These are phyloP conservation scores for Gasteruption jaculator DNA, from an alignment of 2,888 invertebrate species.

Conservation along the genomic window DNA sequence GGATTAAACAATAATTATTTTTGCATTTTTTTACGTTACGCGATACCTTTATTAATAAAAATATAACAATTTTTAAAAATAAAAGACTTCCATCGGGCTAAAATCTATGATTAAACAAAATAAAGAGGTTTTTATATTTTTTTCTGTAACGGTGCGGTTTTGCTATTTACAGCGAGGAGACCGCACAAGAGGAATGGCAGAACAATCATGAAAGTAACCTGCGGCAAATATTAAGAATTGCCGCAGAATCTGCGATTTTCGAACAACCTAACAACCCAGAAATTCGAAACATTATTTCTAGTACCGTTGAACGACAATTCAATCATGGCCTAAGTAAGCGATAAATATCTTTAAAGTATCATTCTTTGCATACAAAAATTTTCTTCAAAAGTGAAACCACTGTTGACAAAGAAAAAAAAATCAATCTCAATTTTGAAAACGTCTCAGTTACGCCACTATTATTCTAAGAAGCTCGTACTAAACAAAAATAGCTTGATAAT, in stretches of 20 bases:
- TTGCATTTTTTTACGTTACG: too few species aligned
- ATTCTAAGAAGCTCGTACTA: too few species aligned
- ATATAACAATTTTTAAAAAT: too few species aligned
- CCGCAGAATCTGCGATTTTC: constrained; percentile 32
- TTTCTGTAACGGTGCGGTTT: too few species aligned
- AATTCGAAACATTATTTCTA: constrained; percentile 34
- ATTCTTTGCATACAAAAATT: constrained; percentile 11
- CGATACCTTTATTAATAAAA: too few species aligned
- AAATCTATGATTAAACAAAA: too few species aligned
- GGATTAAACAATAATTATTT: too few species aligned
- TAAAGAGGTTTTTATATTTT: too few species aligned
- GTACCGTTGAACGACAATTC: constrained; percentile 40
- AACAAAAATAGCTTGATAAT: too few species aligned
- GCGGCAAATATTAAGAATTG: constrained; percentile 32
- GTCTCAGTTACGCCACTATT: constrained; percentile 1
- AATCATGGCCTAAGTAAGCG: constrained; percentile 42
- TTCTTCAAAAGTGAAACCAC: constrained; percentile 6
- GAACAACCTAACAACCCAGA: constrained; percentile 35
- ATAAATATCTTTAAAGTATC: constrained; percentile 7
- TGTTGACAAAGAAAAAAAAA: constrained; percentile 9
- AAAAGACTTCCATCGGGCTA: too few species aligned
- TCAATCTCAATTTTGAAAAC: constrained; percentile 3
- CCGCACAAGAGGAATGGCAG: constrained; percentile 37
- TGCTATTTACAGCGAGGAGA: constrained; percentile 35
- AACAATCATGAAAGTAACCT: constrained; percentile 30